Conservation (phyloP, 2,888 invertebrate genomes). For the Hylaea fasciaria region DNA sequence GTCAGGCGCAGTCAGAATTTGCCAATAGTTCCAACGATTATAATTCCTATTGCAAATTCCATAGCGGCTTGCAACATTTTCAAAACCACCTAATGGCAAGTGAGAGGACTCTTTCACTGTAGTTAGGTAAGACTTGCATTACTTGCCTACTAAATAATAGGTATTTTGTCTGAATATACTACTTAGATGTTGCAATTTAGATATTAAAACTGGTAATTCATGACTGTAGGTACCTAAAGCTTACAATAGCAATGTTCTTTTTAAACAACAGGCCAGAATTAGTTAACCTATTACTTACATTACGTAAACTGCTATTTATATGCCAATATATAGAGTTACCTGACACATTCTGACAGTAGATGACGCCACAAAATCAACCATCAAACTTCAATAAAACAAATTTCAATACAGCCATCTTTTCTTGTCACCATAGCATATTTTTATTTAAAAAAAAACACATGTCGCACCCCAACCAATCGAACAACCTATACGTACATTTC, state of each 20-base stretch:
- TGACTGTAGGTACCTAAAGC: neutral
- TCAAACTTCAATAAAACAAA: no score
- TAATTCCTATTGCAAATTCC: slow-evolving; percentile 23
- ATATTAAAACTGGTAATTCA: slow-evolving; percentile 13
- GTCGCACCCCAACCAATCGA: slow-evolving; percentile 36
- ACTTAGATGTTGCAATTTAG: slow-evolving; percentile 18
- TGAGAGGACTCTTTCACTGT: slow-evolving; percentile 41
- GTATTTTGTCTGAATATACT: slow-evolving; percentile 35
- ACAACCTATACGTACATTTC: slow-evolving; percentile 48
- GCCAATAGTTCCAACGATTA: neutral
- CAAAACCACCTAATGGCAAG: slow-evolving; percentile 35
- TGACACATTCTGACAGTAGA: no score
- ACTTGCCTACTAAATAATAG: slow-evolving; percentile 38
- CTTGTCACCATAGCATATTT: no score
- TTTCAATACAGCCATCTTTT: no score
- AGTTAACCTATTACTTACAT: no score
- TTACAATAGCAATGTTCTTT: neutral
- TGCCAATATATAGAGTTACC: no score
- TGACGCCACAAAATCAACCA: no score
- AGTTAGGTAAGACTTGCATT: slow-evolving; percentile 37
- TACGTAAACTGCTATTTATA: no score
- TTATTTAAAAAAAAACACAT: no score
- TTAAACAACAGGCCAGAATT: neutral
- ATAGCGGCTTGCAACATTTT: slow-evolving; percentile 32
- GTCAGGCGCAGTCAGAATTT: no score